phyloP scores from a whole-genome alignment of 2,113 vertebrate species.

The Callipepla squamata region DNA sequence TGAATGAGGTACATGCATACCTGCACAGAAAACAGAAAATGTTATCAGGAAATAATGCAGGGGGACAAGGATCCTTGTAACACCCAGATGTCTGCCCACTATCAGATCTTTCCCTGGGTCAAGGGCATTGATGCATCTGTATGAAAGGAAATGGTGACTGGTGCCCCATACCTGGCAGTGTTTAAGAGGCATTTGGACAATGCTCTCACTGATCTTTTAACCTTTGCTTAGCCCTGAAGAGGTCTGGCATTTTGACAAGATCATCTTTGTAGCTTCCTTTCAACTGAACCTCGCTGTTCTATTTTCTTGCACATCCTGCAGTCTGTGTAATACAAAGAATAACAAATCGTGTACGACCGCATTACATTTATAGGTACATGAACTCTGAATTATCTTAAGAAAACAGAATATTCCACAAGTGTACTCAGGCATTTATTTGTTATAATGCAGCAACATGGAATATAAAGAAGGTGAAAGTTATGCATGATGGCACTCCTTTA shows the following conservation, averaged over 20 bases:
- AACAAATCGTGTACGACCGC: accelerated
- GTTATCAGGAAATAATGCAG: accelerated
- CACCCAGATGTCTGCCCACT: background rate
- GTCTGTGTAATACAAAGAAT: background rate
- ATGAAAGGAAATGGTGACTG: background rate
- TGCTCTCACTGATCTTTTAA: background rate
- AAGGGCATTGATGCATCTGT: background rate
- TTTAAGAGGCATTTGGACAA: background rate
- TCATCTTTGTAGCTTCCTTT: background rate
- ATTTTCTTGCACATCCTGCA: background rate
- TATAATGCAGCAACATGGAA: background rate
- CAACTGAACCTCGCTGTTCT: background rate
- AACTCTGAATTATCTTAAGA: background rate
- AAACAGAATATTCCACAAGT: background rate
- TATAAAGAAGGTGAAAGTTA: background rate
- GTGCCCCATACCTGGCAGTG: background rate
- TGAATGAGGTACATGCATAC: accelerated
- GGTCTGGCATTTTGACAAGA: background rate
- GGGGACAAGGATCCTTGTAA: background rate
- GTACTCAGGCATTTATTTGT: background rate
- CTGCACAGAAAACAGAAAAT: accelerated
- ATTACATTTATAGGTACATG: background rate
- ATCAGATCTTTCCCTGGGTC: background rate
- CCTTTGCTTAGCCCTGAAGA: background rate
- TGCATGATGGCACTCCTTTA: background rate